Base-by-base conservation (phyloP, 2,888 invertebrate species). In the Tetranychus truncatus region DNA sequence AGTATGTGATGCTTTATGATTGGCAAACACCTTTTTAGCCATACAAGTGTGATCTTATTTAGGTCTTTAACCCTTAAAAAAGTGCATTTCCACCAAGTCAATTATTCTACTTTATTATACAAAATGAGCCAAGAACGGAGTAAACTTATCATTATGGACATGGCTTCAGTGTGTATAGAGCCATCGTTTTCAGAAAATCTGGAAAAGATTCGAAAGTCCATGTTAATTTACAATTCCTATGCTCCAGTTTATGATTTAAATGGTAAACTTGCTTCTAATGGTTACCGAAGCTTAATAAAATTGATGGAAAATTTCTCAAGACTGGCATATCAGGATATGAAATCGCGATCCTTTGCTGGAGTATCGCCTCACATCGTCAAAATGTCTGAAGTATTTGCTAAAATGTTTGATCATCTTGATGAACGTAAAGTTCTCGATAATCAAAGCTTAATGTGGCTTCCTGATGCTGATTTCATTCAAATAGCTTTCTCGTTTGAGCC, bases 231-330 rank as follows among this genome's bases (percentile, higher is more conserved):
- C 15, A 15, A 55, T 15, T 15, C 15, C 55, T 8, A 55, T 55
- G 55, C 55, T 15, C 55, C 55, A 55, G 15, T 15, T 55, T 69
- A 69, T 46, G 72, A 72, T 72, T 20, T 72, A 15, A 24, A 46
- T 46, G 45, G 4, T 15, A 72, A 44, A 24, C 5, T 20, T 45
- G 11, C 15, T 20, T 24, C 20, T 18, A 72, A 72, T 72, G 72
- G 72, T 11, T 72, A n/a, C 34, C 72, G 72, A 24, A 72, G 44
- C 15, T 44, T 72, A 18, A 24, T 72, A 6, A 24, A 45, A n/a
- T 20, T 72, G 20, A 45, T 72, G 18, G 46, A 72, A 45, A n/a
- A 15, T 5, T 72, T 44, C 20, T 44, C 72, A 8, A 44, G 5
- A 2, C 34, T 24, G 5, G 72, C 34, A 34, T 45, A 45, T 24